Conservation (phyloP, 2,113 vertebrate species). For the Alosa alosa region DNA sequence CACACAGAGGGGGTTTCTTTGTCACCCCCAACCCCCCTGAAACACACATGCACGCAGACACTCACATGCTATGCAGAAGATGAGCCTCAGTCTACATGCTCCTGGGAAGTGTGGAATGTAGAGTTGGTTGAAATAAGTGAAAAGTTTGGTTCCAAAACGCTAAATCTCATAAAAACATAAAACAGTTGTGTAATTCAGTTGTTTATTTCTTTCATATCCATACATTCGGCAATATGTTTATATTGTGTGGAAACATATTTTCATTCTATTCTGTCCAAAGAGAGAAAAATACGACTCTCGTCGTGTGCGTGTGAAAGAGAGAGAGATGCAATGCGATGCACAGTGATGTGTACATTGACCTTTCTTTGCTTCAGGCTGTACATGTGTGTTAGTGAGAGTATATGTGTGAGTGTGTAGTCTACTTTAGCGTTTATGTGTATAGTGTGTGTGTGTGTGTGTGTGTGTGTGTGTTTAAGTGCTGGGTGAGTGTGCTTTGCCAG, state of each 20-base stretch:
- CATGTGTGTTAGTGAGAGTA: background rate
- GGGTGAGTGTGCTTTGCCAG: background rate
- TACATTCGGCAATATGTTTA: too few relatives aligned
- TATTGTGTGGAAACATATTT: too few relatives aligned
- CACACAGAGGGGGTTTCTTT: background rate
- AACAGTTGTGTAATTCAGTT: too few relatives aligned
- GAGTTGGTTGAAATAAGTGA: too few relatives aligned
- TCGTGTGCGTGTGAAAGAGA: background rate
- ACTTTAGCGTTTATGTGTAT: background rate
- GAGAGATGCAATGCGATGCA: background rate
- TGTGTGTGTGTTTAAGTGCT: background rate
- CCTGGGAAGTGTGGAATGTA: too few relatives aligned
- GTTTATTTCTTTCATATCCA: too few relatives aligned
- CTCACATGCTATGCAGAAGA: background rate
- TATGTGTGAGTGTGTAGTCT: background rate
- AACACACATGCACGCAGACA: background rate
- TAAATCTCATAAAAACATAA: too few relatives aligned
- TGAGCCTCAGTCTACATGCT: too few relatives aligned
- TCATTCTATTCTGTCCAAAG: too few relatives aligned
- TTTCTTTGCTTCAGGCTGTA: background rate
- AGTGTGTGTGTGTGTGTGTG: background rate
- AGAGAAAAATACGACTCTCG: too few relatives aligned
- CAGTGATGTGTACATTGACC: background rate
- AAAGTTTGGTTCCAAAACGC: too few relatives aligned
- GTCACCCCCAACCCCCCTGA: background rate